phyloP scores from a whole-genome alignment of 2,888 invertebrate species.

The Drosophila nr. perissopoda region DNA sequence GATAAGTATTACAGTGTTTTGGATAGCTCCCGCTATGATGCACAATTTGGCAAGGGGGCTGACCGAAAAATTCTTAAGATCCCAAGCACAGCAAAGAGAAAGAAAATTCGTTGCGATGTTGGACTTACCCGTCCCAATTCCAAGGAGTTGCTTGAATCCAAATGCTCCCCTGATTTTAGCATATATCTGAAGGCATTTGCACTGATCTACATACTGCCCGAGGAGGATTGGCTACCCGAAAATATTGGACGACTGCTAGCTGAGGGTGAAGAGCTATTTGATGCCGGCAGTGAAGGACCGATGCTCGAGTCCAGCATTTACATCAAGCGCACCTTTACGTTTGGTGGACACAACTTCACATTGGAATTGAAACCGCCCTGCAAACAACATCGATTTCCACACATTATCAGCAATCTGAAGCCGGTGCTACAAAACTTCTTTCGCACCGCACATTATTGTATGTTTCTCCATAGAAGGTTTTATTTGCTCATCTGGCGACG shows the following conservation, averaged over 20 bases:
- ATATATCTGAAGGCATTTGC: constrained; percentile 80
- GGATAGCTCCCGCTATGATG: background rate
- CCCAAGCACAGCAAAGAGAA: background rate
- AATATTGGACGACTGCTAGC: constrained; percentile 74
- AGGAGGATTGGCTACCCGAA: constrained; percentile 76
- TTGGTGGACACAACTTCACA: constrained; percentile 76
- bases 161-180: constrained; percentile 64
- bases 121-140: constrained; percentile 30
- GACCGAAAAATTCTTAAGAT: background rate
- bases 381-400: constrained; percentile 10
- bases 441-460: constrained; percentile 66
- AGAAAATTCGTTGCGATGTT: background rate
- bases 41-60: constrained; percentile 4
- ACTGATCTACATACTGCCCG: constrained; percentile 78
- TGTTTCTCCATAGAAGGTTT: constrained; percentile 62
- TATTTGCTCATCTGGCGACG: constrained; percentile 81
- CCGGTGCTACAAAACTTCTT: constrained; percentile 70
- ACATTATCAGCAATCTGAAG: constrained; percentile 50
- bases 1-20: background rate
- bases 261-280: constrained; percentile 70
- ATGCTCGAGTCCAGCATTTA: constrained; percentile 37
- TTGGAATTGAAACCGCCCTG: constrained; percentile 63
- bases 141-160: constrained; percentile 28
- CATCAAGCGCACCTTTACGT: constrained; percentile 70
- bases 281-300: constrained; percentile 21